These are phyloP conservation scores for Setophaga kirtlandii DNA, from an alignment of 2,113 vertebrate species.

Conservation along the genomic window DNA sequence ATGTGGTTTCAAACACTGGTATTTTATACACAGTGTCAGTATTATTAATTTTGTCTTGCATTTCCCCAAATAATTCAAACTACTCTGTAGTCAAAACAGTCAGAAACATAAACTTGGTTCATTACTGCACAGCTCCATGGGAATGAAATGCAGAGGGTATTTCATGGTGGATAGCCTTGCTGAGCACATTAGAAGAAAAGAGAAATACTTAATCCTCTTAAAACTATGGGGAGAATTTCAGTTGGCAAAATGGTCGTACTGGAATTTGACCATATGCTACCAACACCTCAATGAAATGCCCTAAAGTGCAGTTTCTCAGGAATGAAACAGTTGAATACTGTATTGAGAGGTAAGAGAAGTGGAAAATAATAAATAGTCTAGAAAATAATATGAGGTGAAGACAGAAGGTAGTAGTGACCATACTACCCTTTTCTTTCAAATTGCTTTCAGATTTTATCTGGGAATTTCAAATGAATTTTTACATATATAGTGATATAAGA, in stretches of 20 bases:
- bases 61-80: slow-evolving; percentile 51
- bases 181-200: neutral
- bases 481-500: neutral
- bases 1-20: slow-evolving; percentile 42
- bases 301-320: slow-evolving; percentile 3
- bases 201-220: slow-evolving; percentile 38
- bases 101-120: slow-evolving; percentile 52
- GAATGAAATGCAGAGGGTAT: slow-evolving; percentile 17
- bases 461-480: neutral
- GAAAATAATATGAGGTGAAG: neutral
- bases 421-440: neutral
- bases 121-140: neutral
- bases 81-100: slow-evolving; percentile 61
- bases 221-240: slow-evolving; percentile 37
- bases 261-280: slow-evolving; percentile 48
- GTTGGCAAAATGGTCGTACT: slow-evolving; percentile 29
- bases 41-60: slow-evolving; percentile 61
- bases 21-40: slow-evolving; percentile 64
- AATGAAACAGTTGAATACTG: slow-evolving; percentile 26
- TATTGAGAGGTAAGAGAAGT: neutral
- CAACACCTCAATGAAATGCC: slow-evolving; percentile 16
- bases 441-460: neutral
- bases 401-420: neutral
- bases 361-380: slow-evolving; percentile 6
- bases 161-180: slow-evolving; percentile 9